phyloP scores from a whole-genome alignment of 2,113 vertebrate genomes.

The Collichthys lucidus region DNA sequence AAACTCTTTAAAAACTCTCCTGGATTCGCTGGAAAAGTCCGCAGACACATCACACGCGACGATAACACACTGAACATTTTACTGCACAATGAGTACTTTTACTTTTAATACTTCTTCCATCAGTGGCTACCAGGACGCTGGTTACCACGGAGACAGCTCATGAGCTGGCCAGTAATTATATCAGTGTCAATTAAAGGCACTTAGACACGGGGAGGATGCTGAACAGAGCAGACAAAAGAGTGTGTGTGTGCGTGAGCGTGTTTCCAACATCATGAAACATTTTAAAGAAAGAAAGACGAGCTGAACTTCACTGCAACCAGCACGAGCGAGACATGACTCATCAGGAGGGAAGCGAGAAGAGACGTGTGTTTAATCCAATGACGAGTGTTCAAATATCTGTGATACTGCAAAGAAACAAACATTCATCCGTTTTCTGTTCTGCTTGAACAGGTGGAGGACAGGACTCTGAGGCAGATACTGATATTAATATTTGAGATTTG shows the following conservation, averaged over 20 bases:
- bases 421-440: too few relatives aligned
- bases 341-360: background rate
- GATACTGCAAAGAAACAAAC: too few relatives aligned
- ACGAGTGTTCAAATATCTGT: too few relatives aligned
- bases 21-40: too few relatives aligned
- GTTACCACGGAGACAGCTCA: constrained; percentile 10
- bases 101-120: background rate
- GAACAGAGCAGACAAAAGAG: background rate
- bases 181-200: constrained; percentile 34
- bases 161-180: constrained; percentile 20
- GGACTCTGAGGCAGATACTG: too few relatives aligned
- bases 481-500: too few relatives aligned
- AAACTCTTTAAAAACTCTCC: too few relatives aligned
- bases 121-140: background rate
- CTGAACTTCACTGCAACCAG: background rate
- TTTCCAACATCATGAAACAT: too few relatives aligned
- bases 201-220: constrained; percentile 14
- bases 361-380: too few relatives aligned
- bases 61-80: too few relatives aligned
- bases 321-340: constrained; percentile 31
- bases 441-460: too few relatives aligned
- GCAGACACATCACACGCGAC: too few relatives aligned
- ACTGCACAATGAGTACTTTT: background rate
- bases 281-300: background rate
- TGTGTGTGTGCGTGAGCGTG: background rate